These are phyloP conservation scores for Gastrophryne carolinensis DNA, from an alignment of 2,797 vertebrate species.

Conservation along the genomic window DNA sequence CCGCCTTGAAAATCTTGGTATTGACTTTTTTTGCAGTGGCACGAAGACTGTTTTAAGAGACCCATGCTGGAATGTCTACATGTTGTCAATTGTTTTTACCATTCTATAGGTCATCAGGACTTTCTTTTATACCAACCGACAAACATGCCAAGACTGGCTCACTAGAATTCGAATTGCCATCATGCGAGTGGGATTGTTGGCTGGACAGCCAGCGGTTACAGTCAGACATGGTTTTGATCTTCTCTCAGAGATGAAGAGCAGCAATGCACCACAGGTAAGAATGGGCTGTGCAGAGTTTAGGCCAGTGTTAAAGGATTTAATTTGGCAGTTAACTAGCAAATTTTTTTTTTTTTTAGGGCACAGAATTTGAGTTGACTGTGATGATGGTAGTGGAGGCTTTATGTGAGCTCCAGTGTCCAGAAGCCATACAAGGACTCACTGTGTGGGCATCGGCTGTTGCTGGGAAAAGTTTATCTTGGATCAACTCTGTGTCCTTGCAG, in stretches of 20 bases:
- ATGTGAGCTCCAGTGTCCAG: conserved; percentile 92
- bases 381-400: conserved; percentile 93
- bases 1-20: too few relatives aligned
- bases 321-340: background rate
- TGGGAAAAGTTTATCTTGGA: conserved; percentile 87
- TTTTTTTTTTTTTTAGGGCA: conserved; percentile 71
- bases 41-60: background rate
- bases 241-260: conserved; percentile 91
- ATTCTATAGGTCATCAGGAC: conserved; percentile 86
- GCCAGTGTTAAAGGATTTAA: background rate
- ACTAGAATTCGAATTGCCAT: conserved; percentile 92
- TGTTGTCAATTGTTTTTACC: conserved; percentile 7
- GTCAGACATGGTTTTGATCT: conserved; percentile 95
- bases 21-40: background rate
- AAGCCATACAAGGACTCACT: conserved; percentile 93
- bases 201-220: conserved; percentile 95
- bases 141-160: conserved; percentile 97
- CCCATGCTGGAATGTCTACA: background rate
- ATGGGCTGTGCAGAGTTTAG: background rate
- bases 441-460: conserved; percentile 84
- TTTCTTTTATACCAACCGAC: conserved; percentile 96
- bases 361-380: conserved; percentile 89
- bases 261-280: conserved; percentile 79
- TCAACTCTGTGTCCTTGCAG: conserved; percentile 88
- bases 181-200: conserved; percentile 93